These are phyloP conservation scores for Alloplasta piceator DNA, from an alignment of 2,888 invertebrate genomes.

Conservation along the genomic window DNA sequence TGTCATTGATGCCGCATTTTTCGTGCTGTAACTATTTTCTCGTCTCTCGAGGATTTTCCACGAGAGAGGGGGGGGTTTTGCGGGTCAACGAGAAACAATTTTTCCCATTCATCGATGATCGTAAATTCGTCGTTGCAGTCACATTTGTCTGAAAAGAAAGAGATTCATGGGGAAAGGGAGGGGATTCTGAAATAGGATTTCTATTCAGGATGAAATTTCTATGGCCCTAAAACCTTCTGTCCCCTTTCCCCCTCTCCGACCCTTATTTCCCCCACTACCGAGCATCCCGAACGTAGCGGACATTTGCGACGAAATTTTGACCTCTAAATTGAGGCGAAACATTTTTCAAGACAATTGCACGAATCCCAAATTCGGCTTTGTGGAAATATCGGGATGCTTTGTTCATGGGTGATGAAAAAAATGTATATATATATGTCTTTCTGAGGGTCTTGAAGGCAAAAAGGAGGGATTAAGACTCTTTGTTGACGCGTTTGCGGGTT, in stretches of 20 bases:
- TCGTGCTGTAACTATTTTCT: not conserved
- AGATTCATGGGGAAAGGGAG: not conserved
- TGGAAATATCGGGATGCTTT: no score
- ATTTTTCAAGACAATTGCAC: not conserved
- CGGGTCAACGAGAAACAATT: not conserved
- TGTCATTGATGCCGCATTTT: not conserved
- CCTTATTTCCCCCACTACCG: not conserved
- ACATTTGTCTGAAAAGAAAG: not conserved
- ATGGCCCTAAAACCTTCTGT: constrained; percentile 59
- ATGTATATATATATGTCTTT: no score
- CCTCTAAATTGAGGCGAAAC: not conserved
- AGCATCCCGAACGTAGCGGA: no score
- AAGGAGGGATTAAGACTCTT: no score
- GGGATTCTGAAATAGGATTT: constrained; percentile 28
- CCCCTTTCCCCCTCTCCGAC: constrained; percentile 16
- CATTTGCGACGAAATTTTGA: no score
- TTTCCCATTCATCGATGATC: not conserved
- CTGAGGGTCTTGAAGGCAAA: no score
- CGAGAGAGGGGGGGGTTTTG: not conserved
- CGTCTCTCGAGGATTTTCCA: not conserved
- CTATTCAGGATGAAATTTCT: constrained; percentile 61
- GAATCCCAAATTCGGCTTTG: no score
- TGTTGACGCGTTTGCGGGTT: no score
- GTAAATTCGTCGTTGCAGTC: not conserved
- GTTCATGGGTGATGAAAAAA: no score